These are phyloP conservation scores for Turritopsis rubra DNA, from an alignment of 30 jellyfish, hydroid and myxozoan species.

Conservation along the genomic window DNA sequence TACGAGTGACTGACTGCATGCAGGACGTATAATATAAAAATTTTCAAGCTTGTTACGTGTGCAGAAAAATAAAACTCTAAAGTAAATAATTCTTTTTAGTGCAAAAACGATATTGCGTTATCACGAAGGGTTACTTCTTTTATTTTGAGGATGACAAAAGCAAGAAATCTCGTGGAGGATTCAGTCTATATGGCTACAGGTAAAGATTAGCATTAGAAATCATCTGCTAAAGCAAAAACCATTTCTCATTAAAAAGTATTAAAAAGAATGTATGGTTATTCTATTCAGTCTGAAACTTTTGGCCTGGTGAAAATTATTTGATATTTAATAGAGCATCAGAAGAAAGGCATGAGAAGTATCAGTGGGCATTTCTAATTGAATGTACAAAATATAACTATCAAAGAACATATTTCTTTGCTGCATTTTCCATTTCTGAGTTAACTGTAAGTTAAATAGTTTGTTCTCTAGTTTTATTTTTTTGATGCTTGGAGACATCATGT, in stretches of 20 bases:
- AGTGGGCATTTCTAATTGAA: neutral
- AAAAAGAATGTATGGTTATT: too few species aligned
- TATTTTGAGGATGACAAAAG: neutral
- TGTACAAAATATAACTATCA: neutral
- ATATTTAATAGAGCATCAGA: neutral
- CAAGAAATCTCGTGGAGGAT: neutral
- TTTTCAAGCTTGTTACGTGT: too few species aligned
- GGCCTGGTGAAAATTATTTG: too few species aligned
- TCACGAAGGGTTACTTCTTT: neutral
- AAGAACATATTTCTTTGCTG: neutral
- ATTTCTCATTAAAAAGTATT: too few species aligned
- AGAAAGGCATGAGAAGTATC: neutral
- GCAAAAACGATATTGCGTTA: neutral
- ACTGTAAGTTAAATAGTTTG: neutral
- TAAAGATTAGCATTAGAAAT: too few species aligned
- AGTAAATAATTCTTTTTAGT: neutral
- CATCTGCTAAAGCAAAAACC: neutral
- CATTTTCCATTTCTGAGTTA: neutral
- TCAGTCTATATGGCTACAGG: neutral
- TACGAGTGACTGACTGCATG: neutral
- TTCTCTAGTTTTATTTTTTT: too few species aligned
- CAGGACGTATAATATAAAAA: neutral
- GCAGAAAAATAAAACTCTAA: too few species aligned
- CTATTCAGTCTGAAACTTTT: too few species aligned
- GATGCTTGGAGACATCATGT: too few species aligned